Evolutionary conservation across 2,888 invertebrate genomes (phyloP), one percentile per base, ranked within the genome.

Genomic region (Smittia sp.): DNA sequence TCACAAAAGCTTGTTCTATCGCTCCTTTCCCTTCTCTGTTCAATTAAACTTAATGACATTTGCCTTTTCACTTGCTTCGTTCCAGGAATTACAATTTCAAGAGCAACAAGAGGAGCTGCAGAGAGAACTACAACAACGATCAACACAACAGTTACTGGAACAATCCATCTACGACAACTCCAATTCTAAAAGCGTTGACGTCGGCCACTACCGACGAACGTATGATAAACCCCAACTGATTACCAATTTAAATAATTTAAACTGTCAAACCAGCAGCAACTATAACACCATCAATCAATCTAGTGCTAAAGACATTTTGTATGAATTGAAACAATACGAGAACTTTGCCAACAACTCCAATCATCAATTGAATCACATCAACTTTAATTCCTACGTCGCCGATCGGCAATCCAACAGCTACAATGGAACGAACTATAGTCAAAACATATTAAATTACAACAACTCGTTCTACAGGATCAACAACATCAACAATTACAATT

Each of bases 361-460:
- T n/a, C 32, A 72, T 20, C 54, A 58, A 46, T 46, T 22, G 18
- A 58, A 58, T 58, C 54, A 70, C 20, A n/a, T 52, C n/a, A 63
- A 63, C 13, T 27, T 63, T 13, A 63, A 63, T 63, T 20, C 9
- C 20, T 27, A 63, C 27, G 22, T 63, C n/a, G 27, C n/a, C 15
- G 63, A 27, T 27, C 63, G 63, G 13, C 25, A 24, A n/a, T 15
- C 62, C 32, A 32, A 20, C 38, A 24, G 25, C 22, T 62, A 72
- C 15, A 72, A 72, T 39, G 72, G 72, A 72, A 39, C 72, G 39
- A 73, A 73, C 39, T 73, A 73, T 20, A 73, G 65, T 27, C 63
- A 73, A n/a, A 73, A 73, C 39, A 73, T 73, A n/a, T 65, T 73
- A 73, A 73, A 73, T 22, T 73, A 73, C 32, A 73, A 73, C 73